Conservation (phyloP, 2,113 vertebrate species). For the Bubo blakistoni region DNA sequence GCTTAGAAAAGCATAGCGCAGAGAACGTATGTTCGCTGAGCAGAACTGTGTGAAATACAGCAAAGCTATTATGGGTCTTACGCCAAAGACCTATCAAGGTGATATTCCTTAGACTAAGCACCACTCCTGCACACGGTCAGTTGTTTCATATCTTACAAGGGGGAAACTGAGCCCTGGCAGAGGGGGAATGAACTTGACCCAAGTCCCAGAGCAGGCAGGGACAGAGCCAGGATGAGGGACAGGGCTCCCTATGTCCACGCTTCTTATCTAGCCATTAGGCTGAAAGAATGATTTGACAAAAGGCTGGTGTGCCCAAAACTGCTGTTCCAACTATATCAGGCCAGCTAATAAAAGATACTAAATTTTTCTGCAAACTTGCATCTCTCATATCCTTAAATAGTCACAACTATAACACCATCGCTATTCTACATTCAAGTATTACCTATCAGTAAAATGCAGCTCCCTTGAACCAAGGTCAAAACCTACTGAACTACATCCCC, state of each 20-base stretch:
- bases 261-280: not conserved
- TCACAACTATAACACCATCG: rapidly evolving
- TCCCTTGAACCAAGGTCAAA: not conserved
- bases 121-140: rapidly evolving
- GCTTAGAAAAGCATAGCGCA: not conserved
- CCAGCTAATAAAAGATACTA: not conserved
- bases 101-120: not conserved
- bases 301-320: not conserved
- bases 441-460: not conserved
- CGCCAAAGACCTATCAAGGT: not conserved
- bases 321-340: not conserved
- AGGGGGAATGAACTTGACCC: not conserved
- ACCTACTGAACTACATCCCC: not conserved
- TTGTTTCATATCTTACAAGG: not conserved
- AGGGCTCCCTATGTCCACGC: not conserved
- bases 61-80: not conserved
- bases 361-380: not conserved
- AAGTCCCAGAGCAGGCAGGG: not conserved
- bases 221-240: not conserved
- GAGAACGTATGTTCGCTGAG: not conserved
- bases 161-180: not conserved
- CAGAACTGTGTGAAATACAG: not conserved
- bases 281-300: not conserved
- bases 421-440: not conserved
- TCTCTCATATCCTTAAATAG: not conserved